These are phyloP conservation scores for Chaetophractus vellerosus DNA, from an alignment of 2,797 vertebrate genomes.

Conservation along the genomic window DNA sequence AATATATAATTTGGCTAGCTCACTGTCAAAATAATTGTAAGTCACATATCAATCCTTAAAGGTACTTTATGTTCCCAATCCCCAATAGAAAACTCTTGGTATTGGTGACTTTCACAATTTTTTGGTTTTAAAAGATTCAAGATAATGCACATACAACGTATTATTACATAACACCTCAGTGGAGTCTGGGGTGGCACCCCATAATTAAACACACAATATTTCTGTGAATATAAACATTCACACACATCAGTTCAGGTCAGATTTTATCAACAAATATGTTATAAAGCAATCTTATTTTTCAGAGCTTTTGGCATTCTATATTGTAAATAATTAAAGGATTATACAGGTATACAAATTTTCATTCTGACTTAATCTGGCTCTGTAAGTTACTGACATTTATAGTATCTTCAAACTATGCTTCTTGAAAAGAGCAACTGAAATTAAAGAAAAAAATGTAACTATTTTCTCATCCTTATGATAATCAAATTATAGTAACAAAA, in stretches of 20 bases:
- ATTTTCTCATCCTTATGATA: constrained; percentile 44
- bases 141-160: background rate
- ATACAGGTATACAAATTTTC: background rate
- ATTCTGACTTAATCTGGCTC: constrained; percentile 55
- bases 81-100: constrained; percentile 8
- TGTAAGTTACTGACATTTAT: constrained; percentile 50
- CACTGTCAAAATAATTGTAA: background rate
- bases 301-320: constrained; percentile 45
- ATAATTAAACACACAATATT: constrained; percentile 12
- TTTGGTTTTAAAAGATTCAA: constrained; percentile 58
- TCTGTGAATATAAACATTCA: constrained; percentile 43
- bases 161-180: background rate
- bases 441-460: background rate
- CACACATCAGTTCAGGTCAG: background rate
- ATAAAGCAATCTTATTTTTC: background rate
- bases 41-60: constrained; percentile 36
- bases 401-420: constrained; percentile 37
- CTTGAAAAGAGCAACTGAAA: background rate
- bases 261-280: constrained; percentile 49
- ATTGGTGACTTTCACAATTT: background rate
- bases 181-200: background rate
- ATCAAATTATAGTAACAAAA: constrained; percentile 37
- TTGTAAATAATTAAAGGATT: background rate
- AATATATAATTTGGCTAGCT: background rate
- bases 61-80: background rate